Conservation (phyloP, 2,797 vertebrate genomes). For the Lemur catta region DNA sequence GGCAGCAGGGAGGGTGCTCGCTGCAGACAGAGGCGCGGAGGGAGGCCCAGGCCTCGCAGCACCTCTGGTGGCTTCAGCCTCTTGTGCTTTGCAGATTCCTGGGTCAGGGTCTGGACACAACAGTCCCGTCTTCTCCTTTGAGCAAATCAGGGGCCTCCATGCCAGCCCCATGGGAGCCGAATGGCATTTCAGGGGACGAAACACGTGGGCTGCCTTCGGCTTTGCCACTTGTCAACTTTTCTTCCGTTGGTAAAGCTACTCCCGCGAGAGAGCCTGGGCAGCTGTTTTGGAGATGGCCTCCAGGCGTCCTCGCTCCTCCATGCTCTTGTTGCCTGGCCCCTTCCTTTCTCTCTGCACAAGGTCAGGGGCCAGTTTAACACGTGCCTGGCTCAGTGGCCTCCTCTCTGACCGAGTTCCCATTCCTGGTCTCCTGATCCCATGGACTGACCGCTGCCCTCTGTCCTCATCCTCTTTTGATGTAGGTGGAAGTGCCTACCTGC, state of each 20-base stretch:
- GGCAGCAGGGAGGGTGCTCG: neutral
- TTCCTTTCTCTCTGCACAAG: neutral
- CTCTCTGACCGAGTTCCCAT: neutral
- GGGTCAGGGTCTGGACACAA: neutral
- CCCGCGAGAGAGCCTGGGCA: accelerated
- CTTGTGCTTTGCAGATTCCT: neutral
- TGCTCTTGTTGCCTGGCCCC: neutral
- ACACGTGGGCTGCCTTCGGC: neutral
- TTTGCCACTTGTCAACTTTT: neutral
- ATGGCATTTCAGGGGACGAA: neutral
- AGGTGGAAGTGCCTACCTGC: neutral
- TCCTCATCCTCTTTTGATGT: neutral
- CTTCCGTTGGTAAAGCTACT: neutral
- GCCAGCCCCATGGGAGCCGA: neutral
- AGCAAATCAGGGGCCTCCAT: neutral
- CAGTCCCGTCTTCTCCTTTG: neutral
- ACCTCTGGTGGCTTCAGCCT: neutral
- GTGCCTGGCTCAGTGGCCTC: neutral
- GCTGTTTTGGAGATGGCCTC: neutral
- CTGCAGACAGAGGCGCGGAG: neutral
- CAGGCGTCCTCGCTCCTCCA: neutral
- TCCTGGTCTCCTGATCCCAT: neutral
- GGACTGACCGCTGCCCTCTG: neutral
- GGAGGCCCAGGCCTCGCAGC: neutral
- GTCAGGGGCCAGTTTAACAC: neutral